Evolutionary conservation across 2,113 vertebrate genomes (phyloP).

Genomic region (Microcebus tavaratra): DNA sequence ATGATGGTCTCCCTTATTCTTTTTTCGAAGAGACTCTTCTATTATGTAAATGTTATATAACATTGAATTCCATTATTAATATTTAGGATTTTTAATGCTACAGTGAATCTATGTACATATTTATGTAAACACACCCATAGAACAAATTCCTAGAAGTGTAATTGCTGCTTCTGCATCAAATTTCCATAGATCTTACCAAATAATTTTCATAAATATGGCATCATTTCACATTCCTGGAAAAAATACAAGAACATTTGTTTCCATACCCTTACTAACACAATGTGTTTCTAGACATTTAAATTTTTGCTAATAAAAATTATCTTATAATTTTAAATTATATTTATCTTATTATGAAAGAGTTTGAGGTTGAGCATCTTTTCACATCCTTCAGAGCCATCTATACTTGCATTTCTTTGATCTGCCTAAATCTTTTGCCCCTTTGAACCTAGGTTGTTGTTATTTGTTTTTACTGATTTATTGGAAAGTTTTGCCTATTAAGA

Average conservation of each 20-base stretch:
- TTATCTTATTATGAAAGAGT: background rate
- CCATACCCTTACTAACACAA: background rate
- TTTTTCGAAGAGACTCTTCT: background rate
- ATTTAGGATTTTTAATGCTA: background rate
- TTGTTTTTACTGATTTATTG: background rate
- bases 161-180: conserved; percentile 33
- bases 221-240: background rate
- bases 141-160: conserved; percentile 1
- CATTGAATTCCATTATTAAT: background rate
- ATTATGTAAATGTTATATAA: background rate
- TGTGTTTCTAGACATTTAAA: background rate
- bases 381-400: background rate
- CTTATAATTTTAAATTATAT: background rate
- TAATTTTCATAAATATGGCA: background rate
- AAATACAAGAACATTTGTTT: background rate
- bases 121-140: background rate
- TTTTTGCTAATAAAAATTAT: background rate
- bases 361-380: background rate
- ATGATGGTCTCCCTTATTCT: background rate
- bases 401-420: background rate
- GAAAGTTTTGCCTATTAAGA: background rate
- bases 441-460: background rate
- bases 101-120: background rate
- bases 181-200: conserved; percentile 28
- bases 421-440: background rate